A percentile compares a stretch with the other conserved stretches of the same genome.
Evolutionary conservation across 2,113 vertebrate species (phyloP).

Genomic region (Loxodonta africana): DNA sequence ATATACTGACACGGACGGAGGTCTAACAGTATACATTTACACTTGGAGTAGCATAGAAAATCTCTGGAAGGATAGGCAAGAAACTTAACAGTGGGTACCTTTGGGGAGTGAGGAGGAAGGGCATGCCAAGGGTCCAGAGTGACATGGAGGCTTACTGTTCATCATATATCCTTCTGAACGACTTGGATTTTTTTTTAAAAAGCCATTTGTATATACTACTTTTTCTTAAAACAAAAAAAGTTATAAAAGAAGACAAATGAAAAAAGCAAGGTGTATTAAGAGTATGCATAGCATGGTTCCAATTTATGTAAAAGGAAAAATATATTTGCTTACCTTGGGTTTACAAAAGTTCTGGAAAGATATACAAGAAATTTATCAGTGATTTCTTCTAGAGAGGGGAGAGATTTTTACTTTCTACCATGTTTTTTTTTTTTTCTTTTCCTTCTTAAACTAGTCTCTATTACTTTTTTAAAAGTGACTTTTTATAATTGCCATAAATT

Average conservation of each 20-base stretch:
- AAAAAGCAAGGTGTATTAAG: background rate
- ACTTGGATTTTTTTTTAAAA: background rate
- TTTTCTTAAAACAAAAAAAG: slow-evolving; percentile 48
- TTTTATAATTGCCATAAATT: slow-evolving; percentile 6
- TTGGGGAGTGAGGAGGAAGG: background rate
- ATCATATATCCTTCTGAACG: background rate
- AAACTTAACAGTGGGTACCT: background rate
- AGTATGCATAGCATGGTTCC: background rate
- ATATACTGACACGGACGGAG: background rate
- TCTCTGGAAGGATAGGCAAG: background rate
- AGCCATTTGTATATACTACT: background rate
- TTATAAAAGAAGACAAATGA: slow-evolving; percentile 24
- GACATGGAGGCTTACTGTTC: background rate
- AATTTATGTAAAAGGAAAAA: slow-evolving; percentile 25
- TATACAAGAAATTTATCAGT: background rate
- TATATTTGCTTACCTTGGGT: slow-evolving; percentile 30
- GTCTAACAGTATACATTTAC: background rate
- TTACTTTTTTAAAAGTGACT: background rate
- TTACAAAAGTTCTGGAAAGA: slow-evolving; percentile 23
- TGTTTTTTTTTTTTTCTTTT: background rate
- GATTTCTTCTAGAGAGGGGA: background rate
- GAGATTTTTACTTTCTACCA: background rate
- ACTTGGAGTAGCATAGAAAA: background rate
- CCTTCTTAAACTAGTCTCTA: background rate
- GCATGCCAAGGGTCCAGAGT: background rate